Evolutionary conservation across 2,113 vertebrate genomes (phyloP), one percentile per base, ranked within the genome.

Genomic region (Hylia prasina): DNA sequence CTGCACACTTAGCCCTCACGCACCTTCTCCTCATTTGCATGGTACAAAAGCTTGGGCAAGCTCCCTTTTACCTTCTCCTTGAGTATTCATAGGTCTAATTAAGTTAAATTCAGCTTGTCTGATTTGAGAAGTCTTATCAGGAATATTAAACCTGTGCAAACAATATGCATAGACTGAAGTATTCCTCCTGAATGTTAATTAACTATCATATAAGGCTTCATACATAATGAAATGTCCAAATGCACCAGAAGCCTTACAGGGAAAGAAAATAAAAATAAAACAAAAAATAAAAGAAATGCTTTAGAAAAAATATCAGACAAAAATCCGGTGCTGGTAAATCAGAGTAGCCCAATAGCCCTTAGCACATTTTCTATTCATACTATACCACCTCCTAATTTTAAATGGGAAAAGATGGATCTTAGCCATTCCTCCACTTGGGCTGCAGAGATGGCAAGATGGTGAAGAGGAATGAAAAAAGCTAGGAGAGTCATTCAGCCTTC

Each of bases 91-190:
- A 94, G 87, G 94, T 96, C 95, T 97, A 98, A 97, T 97, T 97
- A 97, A 94, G 96, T 96, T 97, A 96, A 96, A 94, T 97, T 96
- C 95, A 95, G 84, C 65, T 94, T 82, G 73, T 97, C 93, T 97
- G 94, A 98, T 97, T 96, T 96, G 66, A 97, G 92, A 95, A 97
- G 81, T 71, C 95, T 97, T 97, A 97, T 98, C 96, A 97, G 94
- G 76, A 97, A 97, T 95, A 96, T 76, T 97, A 98, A 98, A 96
- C 95, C 96, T 96, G 92, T 88, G 95, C 92, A 98, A 97, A 97
- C 94, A 97, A 96, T 92, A 97, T 92, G 77, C 92, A 94, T 61
- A 96, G 92, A 87, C 78, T 57, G 93, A 91, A 85, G 89, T 72
- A 84, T 70, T 24, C 47, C 56, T 56, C 65, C 70, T 20, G 97